A percentile compares a stretch with the other conserved stretches of the same genome.
Evolutionary conservation across 2,888 invertebrate species (phyloP).

Genomic region (Strigamia maritima): DNA sequence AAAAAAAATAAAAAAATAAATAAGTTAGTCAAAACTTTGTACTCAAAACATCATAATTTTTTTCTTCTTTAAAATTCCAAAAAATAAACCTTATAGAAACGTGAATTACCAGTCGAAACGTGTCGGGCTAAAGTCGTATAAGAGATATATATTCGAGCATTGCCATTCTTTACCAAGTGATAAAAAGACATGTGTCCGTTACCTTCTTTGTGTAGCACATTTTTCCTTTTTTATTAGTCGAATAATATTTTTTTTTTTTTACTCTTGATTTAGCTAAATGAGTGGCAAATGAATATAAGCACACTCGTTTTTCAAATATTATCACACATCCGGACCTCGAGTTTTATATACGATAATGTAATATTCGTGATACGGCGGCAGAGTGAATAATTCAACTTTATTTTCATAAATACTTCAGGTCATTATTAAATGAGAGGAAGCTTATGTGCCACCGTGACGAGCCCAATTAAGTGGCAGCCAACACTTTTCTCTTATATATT

Average conservation of each 20-base stretch:
- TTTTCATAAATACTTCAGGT: constrained; percentile 26
- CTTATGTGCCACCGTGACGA: constrained; percentile 21
- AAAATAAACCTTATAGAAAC: background rate
- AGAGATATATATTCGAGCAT: background rate
- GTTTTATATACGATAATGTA: background rate
- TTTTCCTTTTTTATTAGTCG: background rate
- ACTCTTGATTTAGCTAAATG: constrained; percentile 6
- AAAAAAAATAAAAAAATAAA: background rate
- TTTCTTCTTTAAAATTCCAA: background rate
- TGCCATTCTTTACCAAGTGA: background rate
- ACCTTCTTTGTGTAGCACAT: background rate
- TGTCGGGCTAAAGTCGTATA: background rate
- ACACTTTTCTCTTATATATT: constrained; percentile 3
- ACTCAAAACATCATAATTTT: background rate
- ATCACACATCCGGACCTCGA: background rate
- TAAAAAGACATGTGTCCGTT: constrained; percentile 2
- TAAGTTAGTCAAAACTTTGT: background rate
- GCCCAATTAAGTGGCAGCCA: constrained; percentile 27
- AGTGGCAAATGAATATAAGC: background rate
- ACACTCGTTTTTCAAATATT: constrained; percentile 13
- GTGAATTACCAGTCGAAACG: too few relatives aligned
- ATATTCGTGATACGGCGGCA: background rate
- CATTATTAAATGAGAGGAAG: constrained; percentile 19
- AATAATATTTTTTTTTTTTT: background rate
- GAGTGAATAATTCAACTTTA: constrained; percentile 17